A percentile compares a stretch with the other conserved stretches of the same genome.
These are phyloP conservation scores for Ichneumon xanthorius DNA, from an alignment of 2,888 invertebrate species.

Conservation along the genomic window DNA sequence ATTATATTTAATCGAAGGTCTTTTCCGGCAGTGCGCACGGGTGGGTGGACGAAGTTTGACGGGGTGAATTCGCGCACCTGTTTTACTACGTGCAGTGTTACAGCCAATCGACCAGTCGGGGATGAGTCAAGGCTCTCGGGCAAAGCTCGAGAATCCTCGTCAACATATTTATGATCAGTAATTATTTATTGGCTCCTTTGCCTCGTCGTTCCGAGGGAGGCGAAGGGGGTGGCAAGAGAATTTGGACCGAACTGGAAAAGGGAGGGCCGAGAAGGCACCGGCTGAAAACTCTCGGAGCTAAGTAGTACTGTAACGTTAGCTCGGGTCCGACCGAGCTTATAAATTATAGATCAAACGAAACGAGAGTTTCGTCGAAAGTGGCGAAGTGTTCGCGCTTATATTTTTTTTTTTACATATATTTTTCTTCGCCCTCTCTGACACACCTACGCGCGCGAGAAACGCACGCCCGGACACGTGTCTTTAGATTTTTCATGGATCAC, in stretches of 20 bases:
- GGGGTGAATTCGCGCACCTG: conserved; percentile 1
- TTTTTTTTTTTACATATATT: conserved; percentile 4
- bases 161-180: conserved; percentile 65
- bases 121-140: conserved; percentile 23
- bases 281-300: conserved; percentile 31
- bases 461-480: neutral
- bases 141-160: conserved; percentile 39
- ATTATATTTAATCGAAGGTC: too few relatives aligned
- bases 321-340: conserved; percentile 48
- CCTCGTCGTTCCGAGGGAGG: conserved; percentile 54
- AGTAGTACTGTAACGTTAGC: conserved; percentile 13
- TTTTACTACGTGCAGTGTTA: neutral
- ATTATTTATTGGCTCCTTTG: conserved; percentile 71
- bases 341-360: conserved; percentile 71
- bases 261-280: conserved; percentile 17
- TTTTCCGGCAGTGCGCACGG: too few relatives aligned
- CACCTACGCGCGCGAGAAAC: neutral
- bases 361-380: conserved; percentile 29
- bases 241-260: conserved; percentile 29
- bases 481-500: neutral
- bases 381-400: conserved; percentile 23
- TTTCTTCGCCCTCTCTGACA: neutral
- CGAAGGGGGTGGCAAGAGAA: neutral
- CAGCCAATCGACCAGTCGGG: conserved; percentile 3
- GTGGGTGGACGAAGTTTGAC: neutral